Evolutionary conservation across 1,140 invertebrate species (phyloP).

Genomic region (Aphidius gifuensis): DNA sequence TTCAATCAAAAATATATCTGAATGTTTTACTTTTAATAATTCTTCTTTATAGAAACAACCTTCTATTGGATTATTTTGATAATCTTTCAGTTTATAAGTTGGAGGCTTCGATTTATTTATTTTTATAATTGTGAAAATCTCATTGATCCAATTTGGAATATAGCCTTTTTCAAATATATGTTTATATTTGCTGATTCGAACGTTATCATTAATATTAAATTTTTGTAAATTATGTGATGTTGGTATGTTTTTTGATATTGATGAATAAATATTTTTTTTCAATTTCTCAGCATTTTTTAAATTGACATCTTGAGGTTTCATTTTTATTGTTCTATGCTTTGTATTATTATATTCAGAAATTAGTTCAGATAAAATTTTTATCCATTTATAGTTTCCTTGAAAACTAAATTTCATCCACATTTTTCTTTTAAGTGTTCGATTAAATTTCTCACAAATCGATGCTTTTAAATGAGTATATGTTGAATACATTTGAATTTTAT

Average conservation of each 20-base stretch:
- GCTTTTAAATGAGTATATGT: neutral
- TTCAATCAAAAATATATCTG: neutral
- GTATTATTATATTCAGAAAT: no score
- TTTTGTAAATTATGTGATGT: neutral
- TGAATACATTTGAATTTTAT: neutral
- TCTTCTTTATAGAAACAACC: no score
- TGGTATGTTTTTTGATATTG: neutral
- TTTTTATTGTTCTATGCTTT: no score
- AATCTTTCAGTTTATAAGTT: slow-evolving; percentile 1
- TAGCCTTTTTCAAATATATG: slow-evolving; percentile 4
- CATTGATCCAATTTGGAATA: slow-evolving; percentile 7
- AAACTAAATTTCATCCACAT: neutral
- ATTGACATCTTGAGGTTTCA: no score
- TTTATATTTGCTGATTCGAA: slow-evolving; percentile 4
- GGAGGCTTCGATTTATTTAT: slow-evolving; percentile 1
- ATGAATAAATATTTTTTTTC: no score
- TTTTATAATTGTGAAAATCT: slow-evolving; percentile 5
- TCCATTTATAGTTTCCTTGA: neutral
- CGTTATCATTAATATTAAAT: slow-evolving; percentile 5
- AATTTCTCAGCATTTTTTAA: no score
- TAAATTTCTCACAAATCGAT: slow-evolving; percentile 6
- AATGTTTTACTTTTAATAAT: no score
- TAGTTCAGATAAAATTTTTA: no score
- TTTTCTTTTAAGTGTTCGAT: neutral
- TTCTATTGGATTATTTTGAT: neutral